Evolutionary conservation across 2,797 vertebrate genomes (phyloP).

Genomic region (Phataginus tricuspis): DNA sequence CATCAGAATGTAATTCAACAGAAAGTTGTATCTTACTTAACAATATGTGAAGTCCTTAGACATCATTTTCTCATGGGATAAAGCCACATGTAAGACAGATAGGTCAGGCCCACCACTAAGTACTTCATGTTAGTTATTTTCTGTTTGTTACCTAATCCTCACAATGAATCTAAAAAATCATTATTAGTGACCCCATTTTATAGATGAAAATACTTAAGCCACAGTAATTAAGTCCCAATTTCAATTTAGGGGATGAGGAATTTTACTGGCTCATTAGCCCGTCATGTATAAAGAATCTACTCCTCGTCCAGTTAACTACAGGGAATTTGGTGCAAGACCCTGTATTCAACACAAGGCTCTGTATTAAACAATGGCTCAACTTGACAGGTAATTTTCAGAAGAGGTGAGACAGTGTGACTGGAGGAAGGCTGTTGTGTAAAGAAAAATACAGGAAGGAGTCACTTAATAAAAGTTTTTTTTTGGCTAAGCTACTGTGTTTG

Average conservation of each 20-base stretch:
- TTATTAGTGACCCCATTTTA: not conserved
- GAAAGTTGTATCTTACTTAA: not conserved
- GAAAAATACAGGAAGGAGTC: not conserved
- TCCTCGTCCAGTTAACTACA: not conserved
- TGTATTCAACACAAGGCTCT: not conserved
- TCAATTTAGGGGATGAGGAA: not conserved
- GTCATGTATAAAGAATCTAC: not conserved
- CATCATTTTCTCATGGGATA: not conserved
- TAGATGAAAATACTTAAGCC: not conserved
- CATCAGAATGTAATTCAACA: not conserved
- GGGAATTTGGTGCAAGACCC: not conserved
- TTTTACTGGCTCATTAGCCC: not conserved
- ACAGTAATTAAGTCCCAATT: not conserved
- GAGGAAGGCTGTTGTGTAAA: not conserved
- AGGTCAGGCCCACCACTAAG: not conserved
- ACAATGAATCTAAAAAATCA: not conserved
- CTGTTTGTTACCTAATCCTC: not conserved
- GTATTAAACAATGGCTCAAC: not conserved
- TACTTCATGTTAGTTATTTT: not conserved
- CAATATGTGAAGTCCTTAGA: not conserved
- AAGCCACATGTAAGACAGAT: not conserved
- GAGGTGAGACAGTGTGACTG: not conserved
- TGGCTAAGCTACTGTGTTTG: not conserved
- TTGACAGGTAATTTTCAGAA: not conserved
- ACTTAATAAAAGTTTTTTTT: not conserved